Percentiles rank a stretch among this genome's conserved stretches.
phyloP scores from a whole-genome alignment of 2,888 invertebrate species.

The Dione vanillae region DNA sequence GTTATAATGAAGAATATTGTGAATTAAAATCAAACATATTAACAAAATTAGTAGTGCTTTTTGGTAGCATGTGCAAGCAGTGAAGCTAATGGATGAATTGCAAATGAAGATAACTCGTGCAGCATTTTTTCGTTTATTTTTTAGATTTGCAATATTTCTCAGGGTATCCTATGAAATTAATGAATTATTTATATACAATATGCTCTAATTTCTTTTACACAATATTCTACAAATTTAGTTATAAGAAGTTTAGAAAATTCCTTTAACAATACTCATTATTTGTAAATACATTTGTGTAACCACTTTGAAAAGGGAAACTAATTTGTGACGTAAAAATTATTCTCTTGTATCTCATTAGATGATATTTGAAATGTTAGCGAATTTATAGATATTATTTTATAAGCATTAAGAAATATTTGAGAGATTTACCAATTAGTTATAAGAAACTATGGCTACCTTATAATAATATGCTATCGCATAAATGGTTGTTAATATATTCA shows the following conservation, averaged over 20 bases:
- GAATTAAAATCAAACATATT: neutral
- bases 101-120: neutral
- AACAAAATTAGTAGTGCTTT: neutral
- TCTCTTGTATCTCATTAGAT: constrained; percentile 84
- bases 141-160: neutral
- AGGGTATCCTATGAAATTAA: neutral
- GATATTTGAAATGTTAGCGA: constrained; percentile 82
- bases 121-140: neutral
- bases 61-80: neutral
- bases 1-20: neutral
- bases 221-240: constrained; percentile 37
- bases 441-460: constrained; percentile 80
- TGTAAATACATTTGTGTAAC: constrained; percentile 68
- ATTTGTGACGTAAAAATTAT: constrained; percentile 76
- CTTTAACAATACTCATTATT: constrained; percentile 76
- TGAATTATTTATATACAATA: constrained; percentile 16
- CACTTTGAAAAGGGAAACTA: constrained; percentile 59
- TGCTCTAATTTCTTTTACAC: constrained; percentile 25
- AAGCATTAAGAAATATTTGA: constrained; percentile 74
- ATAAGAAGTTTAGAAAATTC: constrained; percentile 45
- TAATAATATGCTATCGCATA: constrained; percentile 73
- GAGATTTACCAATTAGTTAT: constrained; percentile 82
- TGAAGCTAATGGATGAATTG: neutral
- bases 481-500: constrained; percentile 81
- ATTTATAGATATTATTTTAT: constrained; percentile 78